phyloP scores from a whole-genome alignment of 2,888 invertebrate genomes.

The Ditylenchus weischeri region DNA sequence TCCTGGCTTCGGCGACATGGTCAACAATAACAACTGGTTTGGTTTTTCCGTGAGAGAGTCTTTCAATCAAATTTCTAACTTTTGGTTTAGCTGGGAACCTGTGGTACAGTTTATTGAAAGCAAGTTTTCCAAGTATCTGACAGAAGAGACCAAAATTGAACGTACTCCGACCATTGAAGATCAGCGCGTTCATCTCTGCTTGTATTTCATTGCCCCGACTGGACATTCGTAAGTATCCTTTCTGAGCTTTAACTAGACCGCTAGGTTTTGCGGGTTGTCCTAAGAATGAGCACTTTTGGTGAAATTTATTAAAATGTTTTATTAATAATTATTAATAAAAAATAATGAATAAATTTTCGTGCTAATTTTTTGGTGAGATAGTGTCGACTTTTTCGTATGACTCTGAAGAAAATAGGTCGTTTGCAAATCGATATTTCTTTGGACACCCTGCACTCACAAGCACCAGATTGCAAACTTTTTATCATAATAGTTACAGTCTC shows the following conservation, averaged over 20 bases:
- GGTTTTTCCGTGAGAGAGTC: background rate
- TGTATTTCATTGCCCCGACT: slow-evolving; percentile 96
- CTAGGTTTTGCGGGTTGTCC: too few relatives aligned
- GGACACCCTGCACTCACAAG: background rate
- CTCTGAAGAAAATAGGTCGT: background rate
- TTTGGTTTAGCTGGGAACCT: slow-evolving; percentile 81
- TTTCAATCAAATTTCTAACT: slow-evolving; percentile 6
- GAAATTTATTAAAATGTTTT: too few relatives aligned
- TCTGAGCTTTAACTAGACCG: too few relatives aligned
- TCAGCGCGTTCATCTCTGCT: slow-evolving; percentile 91
- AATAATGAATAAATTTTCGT: too few relatives aligned
- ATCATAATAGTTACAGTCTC: slow-evolving; percentile 66
- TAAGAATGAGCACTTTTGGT: too few relatives aligned
- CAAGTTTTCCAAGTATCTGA: slow-evolving; percentile 95
- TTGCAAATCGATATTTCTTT: background rate
- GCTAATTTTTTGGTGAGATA: too few relatives aligned
- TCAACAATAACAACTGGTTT: slow-evolving; percentile 97
- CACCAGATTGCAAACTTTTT: background rate
- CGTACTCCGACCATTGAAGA: slow-evolving; percentile 79
- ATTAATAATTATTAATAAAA: too few relatives aligned
- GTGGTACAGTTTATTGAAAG: slow-evolving; percentile 91
- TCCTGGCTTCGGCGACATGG: slow-evolving; percentile 86
- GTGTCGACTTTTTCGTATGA: too few relatives aligned
- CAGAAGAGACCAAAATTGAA: slow-evolving; percentile 90
- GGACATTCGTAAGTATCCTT: slow-evolving; percentile 70